These are phyloP conservation scores for Phoebastria nigripes DNA, from an alignment of 2,797 vertebrate genomes.

Conservation along the genomic window DNA sequence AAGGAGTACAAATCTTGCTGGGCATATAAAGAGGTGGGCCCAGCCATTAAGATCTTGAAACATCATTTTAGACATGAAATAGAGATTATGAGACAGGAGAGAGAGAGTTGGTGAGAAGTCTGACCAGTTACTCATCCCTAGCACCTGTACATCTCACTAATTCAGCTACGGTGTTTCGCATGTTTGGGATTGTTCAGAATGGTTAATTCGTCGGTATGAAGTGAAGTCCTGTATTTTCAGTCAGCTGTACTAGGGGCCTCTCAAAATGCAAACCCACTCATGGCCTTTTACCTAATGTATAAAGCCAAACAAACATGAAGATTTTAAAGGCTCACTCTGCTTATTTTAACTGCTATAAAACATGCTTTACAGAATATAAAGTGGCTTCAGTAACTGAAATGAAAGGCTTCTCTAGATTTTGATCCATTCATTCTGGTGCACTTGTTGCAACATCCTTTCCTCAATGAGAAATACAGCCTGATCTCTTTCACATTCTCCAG, in stretches of 20 bases:
- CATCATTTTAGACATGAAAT: background rate
- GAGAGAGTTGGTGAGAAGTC: background rate
- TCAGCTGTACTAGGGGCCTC: background rate
- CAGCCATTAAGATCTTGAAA: background rate
- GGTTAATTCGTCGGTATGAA: background rate
- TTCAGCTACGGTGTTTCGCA: background rate
- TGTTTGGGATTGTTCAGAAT: background rate
- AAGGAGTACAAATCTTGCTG: background rate
- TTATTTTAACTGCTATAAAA: constrained; percentile 16
- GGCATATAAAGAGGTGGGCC: background rate
- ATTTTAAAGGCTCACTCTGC: constrained; percentile 1
- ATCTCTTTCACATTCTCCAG: background rate
- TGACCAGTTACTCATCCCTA: background rate
- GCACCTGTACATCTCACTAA: background rate
- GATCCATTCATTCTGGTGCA: constrained; percentile 2
- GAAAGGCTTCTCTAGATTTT: background rate
- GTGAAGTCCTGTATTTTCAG: background rate
- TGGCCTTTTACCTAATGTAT: background rate
- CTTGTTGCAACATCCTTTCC: background rate
- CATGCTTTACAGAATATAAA: background rate
- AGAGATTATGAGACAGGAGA: background rate
- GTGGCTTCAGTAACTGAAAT: background rate
- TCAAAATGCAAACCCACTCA: background rate
- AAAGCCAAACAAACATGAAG: background rate
- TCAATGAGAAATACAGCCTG: background rate